phyloP scores from a whole-genome alignment of 2,888 invertebrate species.

The Julus scanicus region DNA sequence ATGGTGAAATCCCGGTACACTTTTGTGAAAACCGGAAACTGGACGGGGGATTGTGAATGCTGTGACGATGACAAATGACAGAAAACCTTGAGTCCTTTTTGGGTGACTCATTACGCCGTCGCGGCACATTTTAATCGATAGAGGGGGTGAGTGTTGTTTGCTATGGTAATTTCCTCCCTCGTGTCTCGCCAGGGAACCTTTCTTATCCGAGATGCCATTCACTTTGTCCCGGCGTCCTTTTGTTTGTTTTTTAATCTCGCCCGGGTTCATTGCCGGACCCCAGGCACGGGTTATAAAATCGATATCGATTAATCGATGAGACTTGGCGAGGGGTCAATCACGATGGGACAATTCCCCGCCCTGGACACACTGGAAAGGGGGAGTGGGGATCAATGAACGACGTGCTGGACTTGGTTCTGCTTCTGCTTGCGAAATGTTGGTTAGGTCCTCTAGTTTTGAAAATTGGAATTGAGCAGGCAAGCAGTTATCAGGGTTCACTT shows the following conservation, averaged over 20 bases:
- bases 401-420: neutral
- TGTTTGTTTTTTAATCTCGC: conserved; percentile 30
- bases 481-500: too few relatives aligned
- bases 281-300: conserved; percentile 13
- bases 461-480: too few relatives aligned
- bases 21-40: neutral
- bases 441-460: too few relatives aligned
- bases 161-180: neutral
- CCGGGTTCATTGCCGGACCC: conserved; percentile 23
- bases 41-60: neutral
- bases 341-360: neutral
- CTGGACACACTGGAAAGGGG: neutral
- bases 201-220: neutral
- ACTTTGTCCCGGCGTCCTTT: conserved; percentile 27
- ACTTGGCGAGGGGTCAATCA: neutral
- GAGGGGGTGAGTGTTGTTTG: neutral
- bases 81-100: neutral
- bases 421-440: too few relatives aligned
- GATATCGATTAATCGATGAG: conserved; percentile 26
- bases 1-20: neutral
- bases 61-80: neutral
- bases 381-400: neutral
- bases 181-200: conserved; percentile 4
- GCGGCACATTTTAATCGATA: conserved; percentile 21
- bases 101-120: conserved; percentile 17